phyloP scores from a whole-genome alignment of 2,888 invertebrate species.

The Tortrix viridana region DNA sequence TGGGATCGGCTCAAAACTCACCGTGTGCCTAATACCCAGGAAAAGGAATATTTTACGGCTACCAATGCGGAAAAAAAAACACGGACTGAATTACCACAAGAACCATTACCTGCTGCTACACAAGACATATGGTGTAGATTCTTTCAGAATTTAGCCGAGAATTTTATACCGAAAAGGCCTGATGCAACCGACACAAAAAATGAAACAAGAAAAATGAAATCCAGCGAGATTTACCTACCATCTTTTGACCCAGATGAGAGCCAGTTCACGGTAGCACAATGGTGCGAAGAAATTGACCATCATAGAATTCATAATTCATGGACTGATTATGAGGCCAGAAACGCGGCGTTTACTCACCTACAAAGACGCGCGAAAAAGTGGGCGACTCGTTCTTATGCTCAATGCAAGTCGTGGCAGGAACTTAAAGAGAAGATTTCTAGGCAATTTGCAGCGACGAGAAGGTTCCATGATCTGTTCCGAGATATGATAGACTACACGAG shows the following conservation, averaged over 20 bases:
- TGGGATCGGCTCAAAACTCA: conserved; percentile 16
- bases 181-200: background rate
- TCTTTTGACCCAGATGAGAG: conserved; percentile 41
- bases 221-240: conserved; percentile 33
- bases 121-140: conserved; percentile 21
- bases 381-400: conserved; percentile 29
- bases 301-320: conserved; percentile 29
- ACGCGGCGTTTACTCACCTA: conserved; percentile 33
- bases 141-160: conserved; percentile 13
- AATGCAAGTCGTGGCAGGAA: conserved; percentile 5
- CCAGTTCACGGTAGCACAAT: conserved; percentile 40
- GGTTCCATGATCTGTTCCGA: conserved; percentile 35
- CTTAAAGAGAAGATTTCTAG: background rate
- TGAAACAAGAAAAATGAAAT: conserved; percentile 4
- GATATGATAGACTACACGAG: conserved; percentile 40
- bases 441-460: conserved; percentile 33
- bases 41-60: background rate
- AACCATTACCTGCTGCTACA: background rate
- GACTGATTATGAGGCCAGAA: conserved; percentile 39
- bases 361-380: conserved; percentile 34
- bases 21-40: background rate
- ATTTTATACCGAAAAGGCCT: background rate
- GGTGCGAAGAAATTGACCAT: conserved; percentile 42
- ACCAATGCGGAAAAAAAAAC: background rate
- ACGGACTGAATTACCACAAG: background rate